These are phyloP conservation scores for Galaxea fascicularis DNA, from an alignment of 92 coral and sea anemone species.

Conservation along the genomic window DNA sequence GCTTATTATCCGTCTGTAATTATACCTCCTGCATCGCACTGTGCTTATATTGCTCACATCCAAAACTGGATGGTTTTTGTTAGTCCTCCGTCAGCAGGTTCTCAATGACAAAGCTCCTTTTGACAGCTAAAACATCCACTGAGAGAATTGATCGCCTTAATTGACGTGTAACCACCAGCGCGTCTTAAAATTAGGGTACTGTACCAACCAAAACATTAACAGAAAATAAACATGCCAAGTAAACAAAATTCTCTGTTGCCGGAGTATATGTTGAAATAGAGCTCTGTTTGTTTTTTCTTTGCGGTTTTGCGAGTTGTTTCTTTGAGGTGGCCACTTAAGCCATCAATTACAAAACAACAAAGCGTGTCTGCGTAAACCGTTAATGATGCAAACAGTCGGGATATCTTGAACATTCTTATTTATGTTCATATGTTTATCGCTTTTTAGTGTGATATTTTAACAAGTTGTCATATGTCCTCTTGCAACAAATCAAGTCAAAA, in stretches of 20 bases:
- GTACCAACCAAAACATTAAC: neutral
- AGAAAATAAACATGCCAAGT: neutral
- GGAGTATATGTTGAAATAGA: neutral
- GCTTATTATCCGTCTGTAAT: neutral
- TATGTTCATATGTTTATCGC: too few species aligned
- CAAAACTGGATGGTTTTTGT: neutral
- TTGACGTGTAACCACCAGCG: neutral
- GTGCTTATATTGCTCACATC: constrained; percentile 13
- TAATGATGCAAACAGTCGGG: neutral
- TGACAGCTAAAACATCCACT: neutral
- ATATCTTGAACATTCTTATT: too few species aligned
- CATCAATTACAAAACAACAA: neutral
- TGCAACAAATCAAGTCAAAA: too few species aligned
- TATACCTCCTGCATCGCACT: neutral
- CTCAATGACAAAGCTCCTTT: neutral
- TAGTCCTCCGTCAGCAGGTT: neutral
- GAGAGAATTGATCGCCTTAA: neutral
- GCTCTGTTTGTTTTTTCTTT: neutral
- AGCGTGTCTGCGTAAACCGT: neutral
- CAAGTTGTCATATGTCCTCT: too few species aligned
- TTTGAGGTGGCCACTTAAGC: neutral
- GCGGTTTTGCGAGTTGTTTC: neutral
- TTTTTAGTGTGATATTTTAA: too few species aligned
- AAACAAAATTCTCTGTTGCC: neutral
- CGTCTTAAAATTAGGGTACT: neutral